Evolutionary conservation across 2,888 invertebrate genomes (phyloP), one percentile per base, ranked within the genome.

Genomic region (Macroteleia sp.): DNA sequence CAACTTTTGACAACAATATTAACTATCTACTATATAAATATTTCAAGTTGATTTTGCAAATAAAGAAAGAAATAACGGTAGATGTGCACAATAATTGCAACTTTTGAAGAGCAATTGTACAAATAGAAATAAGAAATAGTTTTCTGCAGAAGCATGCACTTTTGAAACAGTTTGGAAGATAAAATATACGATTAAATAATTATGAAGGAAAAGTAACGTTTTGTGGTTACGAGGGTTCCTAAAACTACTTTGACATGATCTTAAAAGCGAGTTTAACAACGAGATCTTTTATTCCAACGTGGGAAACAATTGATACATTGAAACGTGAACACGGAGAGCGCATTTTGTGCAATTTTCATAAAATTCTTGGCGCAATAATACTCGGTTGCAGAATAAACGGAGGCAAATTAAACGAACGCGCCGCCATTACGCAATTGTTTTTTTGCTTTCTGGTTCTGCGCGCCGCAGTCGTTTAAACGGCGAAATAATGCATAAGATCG

Each of bases 231-330:
- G n/a, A n/a, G 36, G 25, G 28, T 73, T 64, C 50, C 50, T 34
- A 52, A 59, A 66, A 66, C 64, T 30, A 32, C 46, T 62, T 61
- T 36, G 54, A 54, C 54, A 54, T 48, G 52, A 28, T 25, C 32
- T 56, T 62, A 70, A 64, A n/a, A 19, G 50, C 20, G 32, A 46
- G 25, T 57, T 74, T 54, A 61, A 32, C 56, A 69, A 54, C 41
- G 50, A 62, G 42, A 17, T 50, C 57, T 50, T 62, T 61, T 67
- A 32, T 52, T 46, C 50, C 39, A 25, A 50, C 64, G 76, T 70
- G 76, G 70, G 76, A 76, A 76, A 70, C 70, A 70, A 76, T 76
- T 57, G 76, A 76, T 64, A 70, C 70, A 75, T 67, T 57, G 70
- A 76, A 66, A 64, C 59, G 32, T 30, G 44, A 71, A 34, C 46